These are phyloP conservation scores for Cosmorhoe ocellata DNA, from an alignment of 2,888 invertebrate species.

Conservation along the genomic window DNA sequence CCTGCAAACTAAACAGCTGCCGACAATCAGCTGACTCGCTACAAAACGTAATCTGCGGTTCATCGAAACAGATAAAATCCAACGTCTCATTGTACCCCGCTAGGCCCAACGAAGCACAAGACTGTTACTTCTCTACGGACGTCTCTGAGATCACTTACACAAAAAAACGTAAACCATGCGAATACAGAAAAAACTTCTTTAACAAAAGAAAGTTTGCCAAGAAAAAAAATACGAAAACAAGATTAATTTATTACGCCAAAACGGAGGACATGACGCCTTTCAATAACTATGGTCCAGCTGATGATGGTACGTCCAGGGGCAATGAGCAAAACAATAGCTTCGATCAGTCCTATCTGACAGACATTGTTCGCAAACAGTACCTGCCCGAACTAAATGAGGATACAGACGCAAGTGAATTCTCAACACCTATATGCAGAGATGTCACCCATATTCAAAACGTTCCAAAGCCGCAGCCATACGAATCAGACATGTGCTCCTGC, in stretches of 20 bases:
- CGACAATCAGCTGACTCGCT: neutral
- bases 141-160: constrained; percentile 13
- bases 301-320: constrained; percentile 10
- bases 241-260: constrained; percentile 28
- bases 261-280: constrained; percentile 23
- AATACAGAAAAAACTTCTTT: constrained; percentile 18
- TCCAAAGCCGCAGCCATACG: constrained; percentile 21
- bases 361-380: constrained; percentile 58
- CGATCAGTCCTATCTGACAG: constrained; percentile 43
- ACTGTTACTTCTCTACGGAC: neutral
- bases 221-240: constrained; percentile 25
- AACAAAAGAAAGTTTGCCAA: constrained; percentile 18
- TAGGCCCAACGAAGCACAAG: neutral
- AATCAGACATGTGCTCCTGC: constrained; percentile 62
- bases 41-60: neutral
- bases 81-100: constrained; percentile 5
- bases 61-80: constrained; percentile 4
- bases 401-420: constrained; percentile 54
- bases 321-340: constrained; percentile 9
- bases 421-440: constrained; percentile 56
- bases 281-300: constrained; percentile 4
- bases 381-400: constrained; percentile 43
- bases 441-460: neutral
- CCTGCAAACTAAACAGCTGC: constrained; percentile 1
- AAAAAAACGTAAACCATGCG: constrained; percentile 4